These are phyloP conservation scores for Pimephales promelas DNA, from an alignment of 2,113 vertebrate species.

Conservation along the genomic window DNA sequence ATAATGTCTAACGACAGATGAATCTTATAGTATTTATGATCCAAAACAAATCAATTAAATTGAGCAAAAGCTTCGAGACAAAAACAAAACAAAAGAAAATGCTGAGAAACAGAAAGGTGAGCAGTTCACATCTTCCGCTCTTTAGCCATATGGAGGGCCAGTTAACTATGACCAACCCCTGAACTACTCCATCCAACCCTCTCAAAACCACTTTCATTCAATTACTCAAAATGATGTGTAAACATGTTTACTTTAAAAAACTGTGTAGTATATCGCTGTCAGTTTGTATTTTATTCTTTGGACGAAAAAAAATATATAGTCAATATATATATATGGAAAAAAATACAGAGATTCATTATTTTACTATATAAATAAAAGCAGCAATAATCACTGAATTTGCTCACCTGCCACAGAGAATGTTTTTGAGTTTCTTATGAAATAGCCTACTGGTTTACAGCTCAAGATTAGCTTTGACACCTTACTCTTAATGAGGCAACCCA, in stretches of 20 bases:
- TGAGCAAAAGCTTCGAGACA: background rate
- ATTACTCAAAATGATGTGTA: background rate
- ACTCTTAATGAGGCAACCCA: background rate
- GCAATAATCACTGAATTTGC: background rate
- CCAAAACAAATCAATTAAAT: background rate
- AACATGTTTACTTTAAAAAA: background rate
- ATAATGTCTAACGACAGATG: background rate
- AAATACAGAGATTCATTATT: background rate
- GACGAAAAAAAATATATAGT: background rate
- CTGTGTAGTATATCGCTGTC: background rate
- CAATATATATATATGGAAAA: background rate
- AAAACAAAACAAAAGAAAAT: background rate
- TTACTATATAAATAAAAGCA: too few relatives aligned
- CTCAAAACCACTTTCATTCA: background rate
- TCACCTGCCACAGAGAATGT: background rate
- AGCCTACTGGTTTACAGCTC: background rate
- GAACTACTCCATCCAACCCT: background rate
- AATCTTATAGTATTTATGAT: background rate
- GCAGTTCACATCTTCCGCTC: background rate
- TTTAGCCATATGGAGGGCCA: background rate
- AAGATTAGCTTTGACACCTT: background rate
- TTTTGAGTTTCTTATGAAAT: background rate
- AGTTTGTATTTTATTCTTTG: background rate
- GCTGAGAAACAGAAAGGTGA: background rate
- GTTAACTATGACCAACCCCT: background rate